Evolutionary conservation across 2,113 vertebrate species (phyloP), one percentile per base, ranked within the genome.

Genomic region (Ia io): DNA sequence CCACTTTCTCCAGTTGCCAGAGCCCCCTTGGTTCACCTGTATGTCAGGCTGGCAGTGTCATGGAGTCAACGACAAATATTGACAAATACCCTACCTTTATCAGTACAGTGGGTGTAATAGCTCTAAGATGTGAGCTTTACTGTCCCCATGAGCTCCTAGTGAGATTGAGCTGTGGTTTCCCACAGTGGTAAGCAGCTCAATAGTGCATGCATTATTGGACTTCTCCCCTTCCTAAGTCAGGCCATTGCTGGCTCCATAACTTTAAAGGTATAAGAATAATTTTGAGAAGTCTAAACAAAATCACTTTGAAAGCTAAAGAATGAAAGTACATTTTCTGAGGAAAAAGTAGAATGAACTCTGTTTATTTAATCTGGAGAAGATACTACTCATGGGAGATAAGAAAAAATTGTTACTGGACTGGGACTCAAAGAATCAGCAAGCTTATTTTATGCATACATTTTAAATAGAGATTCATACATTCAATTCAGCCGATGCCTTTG

Each of bases 261-360:
- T 88, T 76, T 90, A 77, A 84, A 92, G 53, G 23, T 67, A 56
- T 59, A 63, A 86, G 32, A 86, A 76, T 80, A 74, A 94, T 88
- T 95, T 84, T 14, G 2, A 96, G 37, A 92, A 56, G 74, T 90
- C n/a, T 77, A 35, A 91, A 77, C 44, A 96, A 93, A 91, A 78
- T 80, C 44, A 93, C 70, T 84, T 83, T 73, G 49, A 91, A 96
- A 86, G 17, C 32, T 77, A 74, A 88, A 88, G 28, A 91, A 70
- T 79, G 30, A 89, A 95, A 91, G 94, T 28, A 47, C 10, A 63
- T 76, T 95, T 93, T 96, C 69, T 80, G 40, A 28, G 42, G 37
- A 59, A 88, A 77, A 42, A 59, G 32, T 28, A 71, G 20, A 61
- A 88, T 25, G 25, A 80, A 79, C 32, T 84, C 17, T 42, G 18